Conservation (phyloP, 1,140 invertebrate species). For the Sweltsa coloradensis region DNA sequence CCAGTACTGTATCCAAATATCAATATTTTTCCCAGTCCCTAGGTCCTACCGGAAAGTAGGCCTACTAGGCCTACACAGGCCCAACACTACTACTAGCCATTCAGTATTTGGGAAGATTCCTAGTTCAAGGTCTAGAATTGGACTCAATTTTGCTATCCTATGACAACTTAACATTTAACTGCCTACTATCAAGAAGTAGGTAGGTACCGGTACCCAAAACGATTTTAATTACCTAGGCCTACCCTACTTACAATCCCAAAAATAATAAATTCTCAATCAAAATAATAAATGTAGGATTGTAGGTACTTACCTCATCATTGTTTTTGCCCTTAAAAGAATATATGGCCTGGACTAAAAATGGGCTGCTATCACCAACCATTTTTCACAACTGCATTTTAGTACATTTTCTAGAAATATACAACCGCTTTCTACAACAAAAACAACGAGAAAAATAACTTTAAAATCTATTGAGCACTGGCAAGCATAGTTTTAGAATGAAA, state of each 20-base stretch:
- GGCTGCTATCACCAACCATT: too few relatives aligned
- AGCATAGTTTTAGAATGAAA: too few relatives aligned
- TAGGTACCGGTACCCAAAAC: not conserved
- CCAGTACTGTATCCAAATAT: too few relatives aligned
- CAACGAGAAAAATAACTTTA: too few relatives aligned
- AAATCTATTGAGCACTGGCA: too few relatives aligned
- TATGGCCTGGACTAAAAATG: conserved; percentile 64
- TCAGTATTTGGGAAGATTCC: not conserved
- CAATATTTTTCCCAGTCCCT: too few relatives aligned
- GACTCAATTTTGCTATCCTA: not conserved
- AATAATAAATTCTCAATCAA: not conserved
- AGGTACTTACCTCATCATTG: conserved; percentile 80
- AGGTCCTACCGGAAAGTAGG: too few relatives aligned
- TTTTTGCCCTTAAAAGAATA: conserved; percentile 93
- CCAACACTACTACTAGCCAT: too few relatives aligned
- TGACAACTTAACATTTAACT: not conserved
- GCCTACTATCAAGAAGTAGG: not conserved
- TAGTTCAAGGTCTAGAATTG: not conserved
- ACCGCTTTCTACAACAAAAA: too few relatives aligned
- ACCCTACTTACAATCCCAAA: not conserved
- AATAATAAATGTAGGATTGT: not conserved
- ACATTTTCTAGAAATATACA: too few relatives aligned
- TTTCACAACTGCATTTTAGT: too few relatives aligned
- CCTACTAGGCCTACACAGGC: too few relatives aligned
- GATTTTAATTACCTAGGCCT: not conserved